Base-by-base conservation (phyloP, 1,140 invertebrate species). In the Ylistrum balloti region DNA sequence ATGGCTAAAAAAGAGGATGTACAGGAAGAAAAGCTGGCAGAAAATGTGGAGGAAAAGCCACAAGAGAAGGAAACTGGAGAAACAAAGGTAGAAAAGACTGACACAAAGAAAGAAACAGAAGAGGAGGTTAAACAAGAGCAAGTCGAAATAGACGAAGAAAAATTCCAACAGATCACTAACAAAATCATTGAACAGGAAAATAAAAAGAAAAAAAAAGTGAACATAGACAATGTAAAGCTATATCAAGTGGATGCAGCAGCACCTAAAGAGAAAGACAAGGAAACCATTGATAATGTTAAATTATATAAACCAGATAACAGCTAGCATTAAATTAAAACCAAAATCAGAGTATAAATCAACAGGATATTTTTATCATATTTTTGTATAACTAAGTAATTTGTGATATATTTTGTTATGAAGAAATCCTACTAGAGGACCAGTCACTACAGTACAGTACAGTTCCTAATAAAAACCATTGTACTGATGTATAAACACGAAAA, bases 81-180 rank as follows among this genome's bases (percentile, higher is more conserved):
- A 45, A 17, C 1, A 45, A 45, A 45, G 20, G 5, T 3, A 74
- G 56, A n/a, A 17, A 74, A 74, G n/a, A 17, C 56, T 28, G 56
- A 74, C 3, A 74, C 22, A 74, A n/a, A 74, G 35, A 13, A 38
- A 2, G 56, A 28, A 74, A 74, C 22, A n/a, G 22, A 74, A 3
- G 28, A 9, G 0, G 17, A 45, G 20, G 41, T 45, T 17, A 45
- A 45, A 45, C 41, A 74, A 74, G n/a, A 9, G 3, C 0, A 74
- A 17, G 17, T 74, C n/a, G 56, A 74, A 74, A 74, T 74, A 74
- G 56, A 74, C 28, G 56, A 74, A 74, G n/a, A 74, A 74, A 74
- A 11, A 74, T 74, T 74, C 13, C 56, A 74, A 74, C 56, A 74
- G 56, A 74, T 74, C 0, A 74, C 56, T 28, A 17, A 74, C 15